Conservation (phyloP, 2,113 vertebrate genomes). For the Tragulus kanchil region DNA sequence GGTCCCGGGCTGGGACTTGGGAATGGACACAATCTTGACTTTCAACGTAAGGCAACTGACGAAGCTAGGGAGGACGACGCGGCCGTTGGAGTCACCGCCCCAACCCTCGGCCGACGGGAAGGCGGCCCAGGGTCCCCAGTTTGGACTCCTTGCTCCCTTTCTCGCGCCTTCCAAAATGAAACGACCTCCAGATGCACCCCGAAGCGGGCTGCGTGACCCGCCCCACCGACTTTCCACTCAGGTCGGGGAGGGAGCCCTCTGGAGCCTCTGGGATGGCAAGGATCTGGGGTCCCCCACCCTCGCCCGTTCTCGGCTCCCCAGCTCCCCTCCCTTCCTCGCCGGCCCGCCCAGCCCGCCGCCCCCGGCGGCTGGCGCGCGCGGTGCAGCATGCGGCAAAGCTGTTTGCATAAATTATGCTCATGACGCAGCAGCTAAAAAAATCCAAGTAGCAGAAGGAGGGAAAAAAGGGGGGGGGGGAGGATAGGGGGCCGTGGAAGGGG, state of each 20-base stretch:
- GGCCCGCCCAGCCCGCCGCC: constrained; percentile 73
- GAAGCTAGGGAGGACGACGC: not conserved
- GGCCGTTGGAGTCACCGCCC: not conserved
- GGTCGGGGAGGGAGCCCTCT: not conserved
- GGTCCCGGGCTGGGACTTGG: not conserved
- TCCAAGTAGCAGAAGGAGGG: constrained; percentile 88
- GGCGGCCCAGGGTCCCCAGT: not conserved
- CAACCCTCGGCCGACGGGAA: not conserved
- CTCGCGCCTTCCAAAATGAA: not conserved
- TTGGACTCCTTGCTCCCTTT: not conserved
- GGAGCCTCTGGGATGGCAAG: not conserved
- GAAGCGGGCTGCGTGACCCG: too few relatives aligned
- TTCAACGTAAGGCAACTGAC: not conserved
- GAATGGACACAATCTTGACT: not conserved
- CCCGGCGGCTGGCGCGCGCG: constrained; percentile 79
- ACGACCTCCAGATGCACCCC: not conserved
- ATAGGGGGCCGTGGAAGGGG: too few relatives aligned
- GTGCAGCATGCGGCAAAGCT: constrained; percentile 90
- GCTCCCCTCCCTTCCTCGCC: constrained; percentile 86
- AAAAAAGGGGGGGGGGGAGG: constrained; percentile 79
- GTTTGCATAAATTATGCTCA: constrained; percentile 99
- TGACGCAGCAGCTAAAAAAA: constrained; percentile 98
- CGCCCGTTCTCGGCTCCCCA: constrained; percentile 42
- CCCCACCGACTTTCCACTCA: not conserved
- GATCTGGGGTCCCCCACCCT: not conserved